Base-by-base conservation (phyloP, 2,797 vertebrate species). In the Chromobotia macracanthus region DNA sequence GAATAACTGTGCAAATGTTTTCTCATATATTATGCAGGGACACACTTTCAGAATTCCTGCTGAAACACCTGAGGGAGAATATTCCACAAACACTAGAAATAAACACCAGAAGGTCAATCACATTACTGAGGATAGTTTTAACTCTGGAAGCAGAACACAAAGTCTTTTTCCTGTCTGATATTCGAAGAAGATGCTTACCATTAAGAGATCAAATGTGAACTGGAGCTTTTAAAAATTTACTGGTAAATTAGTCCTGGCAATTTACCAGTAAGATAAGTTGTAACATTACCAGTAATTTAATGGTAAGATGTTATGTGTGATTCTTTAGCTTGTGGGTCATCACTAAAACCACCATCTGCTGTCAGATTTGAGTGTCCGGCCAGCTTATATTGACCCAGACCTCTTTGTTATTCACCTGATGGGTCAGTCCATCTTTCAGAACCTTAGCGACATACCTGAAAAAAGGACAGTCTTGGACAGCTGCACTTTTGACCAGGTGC, bases 311-410 rank as follows among this genome's bases (percentile, higher is more conserved):
- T n/a, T n/a, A n/a, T n/a, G n/a, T n/a, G 11, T 44, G 2, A 0
- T 96, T 98, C 90, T 92, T 98, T 81, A 99, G 88, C 80, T 98
- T 97, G 91, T 95, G 98, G 82, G 96, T 96, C 95, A 97, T 97
- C 85, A 96, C 94, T 38, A 99, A 92, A 6, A 96, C 95, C 95
- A 98, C 96, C 86, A 98, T 97, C 90, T 98, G 97, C 75, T 97
- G 97, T 83, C 97, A 92, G 84, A 98, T 96, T 88, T 96, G 91
- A 0, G 96, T 96, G 86, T 99, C 97, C 0, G 97, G 97, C 63
- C 97, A 93, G 5, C 96, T 98, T 92, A 98, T 97, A 90, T 99
- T 97, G 75, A 99, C 96, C 0, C 89, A 93, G 75, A 97, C 96
- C 87, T 99, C 97, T 0, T 97, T 96, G 85, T 98, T 98, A 87